phyloP scores from a whole-genome alignment of 2,113 vertebrate genomes.

The Isichthys henryi region DNA sequence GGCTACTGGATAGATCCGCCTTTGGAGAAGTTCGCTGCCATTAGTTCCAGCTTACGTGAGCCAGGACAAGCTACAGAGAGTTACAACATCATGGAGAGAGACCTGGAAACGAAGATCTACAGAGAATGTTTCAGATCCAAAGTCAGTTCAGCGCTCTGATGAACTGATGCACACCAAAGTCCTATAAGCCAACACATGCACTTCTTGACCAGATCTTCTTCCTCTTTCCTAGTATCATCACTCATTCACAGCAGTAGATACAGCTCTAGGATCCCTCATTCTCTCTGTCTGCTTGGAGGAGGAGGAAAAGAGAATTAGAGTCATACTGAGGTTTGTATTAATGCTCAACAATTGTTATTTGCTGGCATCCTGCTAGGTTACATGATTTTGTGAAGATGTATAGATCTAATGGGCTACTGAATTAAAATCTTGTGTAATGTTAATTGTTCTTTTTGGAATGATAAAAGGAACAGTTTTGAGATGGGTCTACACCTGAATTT shows the following conservation, averaged over 20 bases:
- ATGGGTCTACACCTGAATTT: not conserved
- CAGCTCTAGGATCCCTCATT: conserved; percentile 66
- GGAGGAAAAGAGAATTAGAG: conserved; percentile 69
- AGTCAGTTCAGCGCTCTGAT: conserved; percentile 46
- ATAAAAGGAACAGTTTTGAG: not conserved
- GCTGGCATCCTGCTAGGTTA: not conserved
- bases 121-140: conserved; percentile 70
- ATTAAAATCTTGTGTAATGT: not conserved
- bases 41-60: conserved; percentile 56
- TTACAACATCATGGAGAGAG: conserved; percentile 75
- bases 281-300: conserved; percentile 80
- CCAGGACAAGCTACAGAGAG: conserved; percentile 45
- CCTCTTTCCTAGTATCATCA: conserved; percentile 69
- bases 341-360: not conserved
- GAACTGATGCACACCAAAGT: not conserved
- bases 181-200: not conserved
- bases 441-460: not conserved
- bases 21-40: conserved; percentile 52
- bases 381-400: not conserved
- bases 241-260: conserved; percentile 75
- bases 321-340: conserved; percentile 69
- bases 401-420: not conserved
- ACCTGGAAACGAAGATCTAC: conserved; percentile 73
- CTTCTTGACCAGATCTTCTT: not conserved
- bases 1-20: conserved; percentile 80